Evolutionary conservation across 2,113 vertebrate genomes (phyloP).

Genomic region (Tragelaphus scriptus): DNA sequence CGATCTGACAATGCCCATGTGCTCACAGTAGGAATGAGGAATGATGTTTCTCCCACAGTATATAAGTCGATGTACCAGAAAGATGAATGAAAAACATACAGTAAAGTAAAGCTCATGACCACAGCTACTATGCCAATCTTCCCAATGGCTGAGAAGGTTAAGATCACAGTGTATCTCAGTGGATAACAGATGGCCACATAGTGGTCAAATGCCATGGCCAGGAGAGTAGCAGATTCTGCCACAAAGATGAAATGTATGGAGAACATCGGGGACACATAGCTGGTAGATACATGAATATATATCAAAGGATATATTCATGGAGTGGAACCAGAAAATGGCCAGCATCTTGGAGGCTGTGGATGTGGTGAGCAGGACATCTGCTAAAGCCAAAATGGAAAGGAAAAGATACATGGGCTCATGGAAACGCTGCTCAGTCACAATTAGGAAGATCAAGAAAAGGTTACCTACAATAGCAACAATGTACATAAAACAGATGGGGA

Average conservation of each 20-base stretch:
- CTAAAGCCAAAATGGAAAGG: slow-evolving; percentile 51
- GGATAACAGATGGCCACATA: slow-evolving; percentile 59
- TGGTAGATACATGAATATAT: background rate
- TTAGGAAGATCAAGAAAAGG: slow-evolving; percentile 36
- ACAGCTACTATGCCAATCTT: slow-evolving; percentile 49
- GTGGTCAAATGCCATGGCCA: slow-evolving; percentile 55
- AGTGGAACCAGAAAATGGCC: slow-evolving; percentile 58
- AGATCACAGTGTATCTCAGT: slow-evolving; percentile 32
- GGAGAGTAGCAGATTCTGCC: slow-evolving; percentile 57
- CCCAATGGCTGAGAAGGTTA: slow-evolving; percentile 20
- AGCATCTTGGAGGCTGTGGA: slow-evolving; percentile 52
- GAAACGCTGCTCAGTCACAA: background rate
- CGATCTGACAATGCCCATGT: slow-evolving; percentile 67
- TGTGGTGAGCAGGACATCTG: slow-evolving; percentile 59
- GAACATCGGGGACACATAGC: slow-evolving; percentile 65
- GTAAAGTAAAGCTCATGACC: slow-evolving; percentile 16
- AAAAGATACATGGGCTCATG: slow-evolving; percentile 58
- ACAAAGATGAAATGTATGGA: slow-evolving; percentile 61
- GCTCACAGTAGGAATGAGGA: slow-evolving; percentile 69
- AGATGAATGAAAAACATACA: slow-evolving; percentile 60
- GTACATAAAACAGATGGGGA: slow-evolving; percentile 47
- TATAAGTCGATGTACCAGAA: slow-evolving; percentile 37
- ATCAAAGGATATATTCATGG: slow-evolving; percentile 40
- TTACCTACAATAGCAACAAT: slow-evolving; percentile 35
- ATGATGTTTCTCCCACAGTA: slow-evolving; percentile 58